Conservation (phyloP, 2,113 vertebrate genomes). For the Acrocephalus kingi region DNA sequence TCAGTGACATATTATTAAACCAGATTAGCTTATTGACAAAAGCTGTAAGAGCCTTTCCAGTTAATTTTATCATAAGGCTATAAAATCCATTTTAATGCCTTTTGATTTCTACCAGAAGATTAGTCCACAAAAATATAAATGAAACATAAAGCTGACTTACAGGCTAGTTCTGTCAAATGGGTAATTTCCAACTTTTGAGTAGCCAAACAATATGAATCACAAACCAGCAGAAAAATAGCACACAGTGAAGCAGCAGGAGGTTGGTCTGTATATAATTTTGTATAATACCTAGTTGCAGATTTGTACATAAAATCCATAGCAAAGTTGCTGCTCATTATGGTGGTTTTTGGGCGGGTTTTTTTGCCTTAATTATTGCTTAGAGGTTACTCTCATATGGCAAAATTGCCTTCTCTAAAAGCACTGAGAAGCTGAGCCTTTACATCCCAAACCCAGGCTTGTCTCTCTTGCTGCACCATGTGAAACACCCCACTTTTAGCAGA, state of each 20-base stretch:
- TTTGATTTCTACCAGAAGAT: slow-evolving; percentile 21
- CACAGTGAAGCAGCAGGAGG: neutral
- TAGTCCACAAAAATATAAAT: neutral
- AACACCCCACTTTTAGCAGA: neutral
- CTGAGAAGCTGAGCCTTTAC: neutral
- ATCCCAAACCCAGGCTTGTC: neutral
- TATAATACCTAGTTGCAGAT: neutral
- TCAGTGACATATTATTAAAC: neutral
- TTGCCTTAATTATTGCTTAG: neutral
- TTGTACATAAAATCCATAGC: neutral
- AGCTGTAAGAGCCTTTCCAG: neutral
- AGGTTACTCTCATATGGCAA: neutral
- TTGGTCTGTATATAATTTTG: neutral
- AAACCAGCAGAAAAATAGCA: neutral
- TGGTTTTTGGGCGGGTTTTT: neutral
- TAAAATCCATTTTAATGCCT: slow-evolving; percentile 32
- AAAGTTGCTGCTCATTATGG: neutral
- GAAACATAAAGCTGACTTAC: slow-evolving; percentile 23
- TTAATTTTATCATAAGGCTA: slow-evolving; percentile 7
- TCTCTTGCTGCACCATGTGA: neutral
- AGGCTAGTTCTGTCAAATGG: neutral
- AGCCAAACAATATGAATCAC: neutral
- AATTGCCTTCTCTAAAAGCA: neutral
- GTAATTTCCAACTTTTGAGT: neutral
- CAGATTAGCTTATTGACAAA: slow-evolving; percentile 47